Percentiles rank a stretch among this genome's conserved stretches.
Evolutionary conservation across 2,797 vertebrate genomes (phyloP).

Genomic region (Clarias pachynema): DNA sequence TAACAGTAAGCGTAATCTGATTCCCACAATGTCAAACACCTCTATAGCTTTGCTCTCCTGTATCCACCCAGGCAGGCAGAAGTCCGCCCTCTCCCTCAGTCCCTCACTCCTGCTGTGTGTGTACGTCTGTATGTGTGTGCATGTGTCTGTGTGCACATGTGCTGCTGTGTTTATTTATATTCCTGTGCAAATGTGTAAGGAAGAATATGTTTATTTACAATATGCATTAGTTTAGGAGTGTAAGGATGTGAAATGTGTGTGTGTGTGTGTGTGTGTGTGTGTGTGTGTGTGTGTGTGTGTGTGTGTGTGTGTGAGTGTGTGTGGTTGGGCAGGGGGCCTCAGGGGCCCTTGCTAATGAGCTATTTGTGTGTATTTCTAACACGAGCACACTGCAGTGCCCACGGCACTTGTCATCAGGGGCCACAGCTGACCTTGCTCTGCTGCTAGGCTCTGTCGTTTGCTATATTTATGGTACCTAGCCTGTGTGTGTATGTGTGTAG

Average conservation of each 20-base stretch:
- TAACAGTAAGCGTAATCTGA: constrained; percentile 44
- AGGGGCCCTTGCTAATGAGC: constrained; percentile 81
- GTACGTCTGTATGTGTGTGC: background rate
- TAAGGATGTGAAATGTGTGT: constrained; percentile 66
- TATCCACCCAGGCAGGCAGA: constrained; percentile 16
- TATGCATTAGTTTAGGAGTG: constrained; percentile 40
- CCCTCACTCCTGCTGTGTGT: background rate
- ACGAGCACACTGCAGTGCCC: constrained; percentile 76
- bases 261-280: constrained; percentile 71
- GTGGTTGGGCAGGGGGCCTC: constrained; percentile 67
- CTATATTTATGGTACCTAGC: constrained; percentile 82
- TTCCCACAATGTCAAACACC: constrained; percentile 33
- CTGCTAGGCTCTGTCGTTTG: constrained; percentile 78
- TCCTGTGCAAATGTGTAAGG: constrained; percentile 32
- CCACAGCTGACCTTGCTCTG: constrained; percentile 81
- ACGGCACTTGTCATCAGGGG: constrained; percentile 79
- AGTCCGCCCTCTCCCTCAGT: constrained; percentile 29
- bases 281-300: constrained; percentile 71
- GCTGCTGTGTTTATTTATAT: constrained; percentile 39
- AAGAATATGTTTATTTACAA: constrained; percentile 58
- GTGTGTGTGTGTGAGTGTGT: constrained; percentile 68
- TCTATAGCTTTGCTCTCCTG: constrained; percentile 7
- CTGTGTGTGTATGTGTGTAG: constrained; percentile 59
- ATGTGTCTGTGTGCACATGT: background rate
- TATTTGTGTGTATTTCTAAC: constrained; percentile 81